These are phyloP conservation scores for Channa striata DNA, from an alignment of 2,797 vertebrate genomes.

Conservation along the genomic window DNA sequence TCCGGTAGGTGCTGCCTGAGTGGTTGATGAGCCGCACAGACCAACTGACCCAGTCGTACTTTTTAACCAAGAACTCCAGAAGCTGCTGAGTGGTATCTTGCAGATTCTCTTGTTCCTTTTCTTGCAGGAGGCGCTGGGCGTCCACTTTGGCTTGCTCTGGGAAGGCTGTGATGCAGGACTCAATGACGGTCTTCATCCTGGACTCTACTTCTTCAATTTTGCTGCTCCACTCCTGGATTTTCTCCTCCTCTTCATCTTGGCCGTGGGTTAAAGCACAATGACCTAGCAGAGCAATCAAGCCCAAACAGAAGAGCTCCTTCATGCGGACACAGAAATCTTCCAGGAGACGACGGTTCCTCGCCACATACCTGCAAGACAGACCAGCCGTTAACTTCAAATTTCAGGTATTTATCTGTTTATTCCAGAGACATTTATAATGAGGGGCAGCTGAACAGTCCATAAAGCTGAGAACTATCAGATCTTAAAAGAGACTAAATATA, in stretches of 20 bases:
- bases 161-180: conserved; percentile 77
- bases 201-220: conserved; percentile 81
- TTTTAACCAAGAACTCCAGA: conserved; percentile 78
- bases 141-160: conserved; percentile 81
- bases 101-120: conserved; percentile 62
- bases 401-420: background rate
- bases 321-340: conserved; percentile 85
- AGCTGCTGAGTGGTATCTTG: conserved; percentile 71
- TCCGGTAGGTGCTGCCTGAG: conserved; percentile 77
- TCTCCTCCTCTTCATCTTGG: conserved; percentile 77
- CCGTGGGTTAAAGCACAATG: conserved; percentile 77
- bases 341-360: conserved; percentile 79
- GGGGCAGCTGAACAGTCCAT: background rate
- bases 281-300: conserved; percentile 83
- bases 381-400: background rate
- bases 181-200: conserved; percentile 81
- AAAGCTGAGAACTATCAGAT: background rate
- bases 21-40: conserved; percentile 84
- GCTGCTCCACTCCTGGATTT: conserved; percentile 79
- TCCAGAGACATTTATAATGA: background rate
- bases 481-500: background rate
- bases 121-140: conserved; percentile 73
- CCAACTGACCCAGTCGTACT: conserved; percentile 87
- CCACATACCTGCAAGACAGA: conserved; percentile 75
- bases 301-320: conserved; percentile 86